Conservation (phyloP, 1,140 invertebrate species). For the Ceratina australensis region DNA sequence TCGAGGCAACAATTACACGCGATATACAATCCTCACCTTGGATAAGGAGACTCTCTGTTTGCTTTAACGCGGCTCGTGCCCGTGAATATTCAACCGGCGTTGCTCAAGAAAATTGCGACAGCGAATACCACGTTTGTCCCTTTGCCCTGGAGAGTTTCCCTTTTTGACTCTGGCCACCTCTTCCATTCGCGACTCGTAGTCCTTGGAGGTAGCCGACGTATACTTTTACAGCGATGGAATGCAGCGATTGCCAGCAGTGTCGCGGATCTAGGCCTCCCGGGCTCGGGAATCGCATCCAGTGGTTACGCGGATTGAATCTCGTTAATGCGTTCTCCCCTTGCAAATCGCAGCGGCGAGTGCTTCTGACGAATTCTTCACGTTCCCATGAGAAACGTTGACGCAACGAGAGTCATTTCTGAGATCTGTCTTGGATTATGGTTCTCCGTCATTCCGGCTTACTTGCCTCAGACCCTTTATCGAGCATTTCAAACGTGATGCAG, state of each 20-base stretch:
- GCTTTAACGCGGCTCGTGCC: neutral
- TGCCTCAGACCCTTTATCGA: too few species aligned
- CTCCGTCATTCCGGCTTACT: too few species aligned
- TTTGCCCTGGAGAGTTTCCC: slow-evolving; percentile 46
- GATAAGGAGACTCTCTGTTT: too few species aligned
- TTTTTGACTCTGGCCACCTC: slow-evolving; percentile 55
- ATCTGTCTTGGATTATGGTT: neutral
- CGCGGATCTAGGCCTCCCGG: slow-evolving; percentile 54
- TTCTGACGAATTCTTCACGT: neutral
- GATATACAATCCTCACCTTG: neutral
- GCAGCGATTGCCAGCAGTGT: slow-evolving; percentile 51
- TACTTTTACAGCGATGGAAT: slow-evolving; percentile 64
- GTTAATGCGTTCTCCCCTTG: slow-evolving; percentile 20
- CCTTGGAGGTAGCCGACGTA: slow-evolving; percentile 48
- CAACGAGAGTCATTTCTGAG: neutral
- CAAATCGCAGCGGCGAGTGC: neutral
- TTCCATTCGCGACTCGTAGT: slow-evolving; percentile 54
- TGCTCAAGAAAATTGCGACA: slow-evolving; percentile 66
- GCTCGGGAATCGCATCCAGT: slow-evolving; percentile 16
- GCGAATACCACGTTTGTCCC: slow-evolving; percentile 38
- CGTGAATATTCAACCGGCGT: slow-evolving; percentile 35
- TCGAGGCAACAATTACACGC: too few species aligned
- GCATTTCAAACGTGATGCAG: too few species aligned
- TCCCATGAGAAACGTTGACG: slow-evolving; percentile 1
- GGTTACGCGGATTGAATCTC: neutral